phyloP scores from a whole-genome alignment of 2,113 vertebrate species.

The Puntigrus tetrazona region DNA sequence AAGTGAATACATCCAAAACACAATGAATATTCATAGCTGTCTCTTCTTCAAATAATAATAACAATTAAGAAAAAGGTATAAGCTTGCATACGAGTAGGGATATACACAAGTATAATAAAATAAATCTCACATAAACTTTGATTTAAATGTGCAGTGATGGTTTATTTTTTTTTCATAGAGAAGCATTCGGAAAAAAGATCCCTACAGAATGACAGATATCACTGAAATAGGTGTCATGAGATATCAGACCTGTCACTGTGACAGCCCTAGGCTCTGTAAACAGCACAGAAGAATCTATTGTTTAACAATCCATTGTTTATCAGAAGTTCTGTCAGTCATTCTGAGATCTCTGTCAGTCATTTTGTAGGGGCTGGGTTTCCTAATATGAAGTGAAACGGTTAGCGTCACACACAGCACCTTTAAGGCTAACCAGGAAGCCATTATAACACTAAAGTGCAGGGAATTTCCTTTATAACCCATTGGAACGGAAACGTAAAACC shows the following conservation, averaged over 20 bases:
- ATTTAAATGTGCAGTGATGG: not conserved
- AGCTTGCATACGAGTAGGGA: not conserved
- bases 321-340: not conserved
- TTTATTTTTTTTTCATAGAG: not conserved
- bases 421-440: not conserved
- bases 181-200: not conserved
- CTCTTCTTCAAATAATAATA: not conserved
- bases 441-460: not conserved
- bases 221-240: not conserved
- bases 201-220: not conserved
- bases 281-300: not conserved
- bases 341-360: constrained; percentile 1
- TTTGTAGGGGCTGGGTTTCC: not conserved
- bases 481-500: not conserved
- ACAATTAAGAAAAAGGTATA: not conserved
- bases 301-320: constrained; percentile 8
- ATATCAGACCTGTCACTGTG: not conserved
- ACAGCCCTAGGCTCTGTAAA: constrained; percentile 15
- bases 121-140: not conserved
- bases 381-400: not conserved
- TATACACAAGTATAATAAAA: not conserved
- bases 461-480: not conserved
- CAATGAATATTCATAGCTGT: not conserved
- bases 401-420: not conserved
- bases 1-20: not conserved